Percentiles rank a stretch among this genome's conserved stretches.
phyloP scores from a whole-genome alignment of 2,888 invertebrate genomes.

The Brachylomia viminalis region DNA sequence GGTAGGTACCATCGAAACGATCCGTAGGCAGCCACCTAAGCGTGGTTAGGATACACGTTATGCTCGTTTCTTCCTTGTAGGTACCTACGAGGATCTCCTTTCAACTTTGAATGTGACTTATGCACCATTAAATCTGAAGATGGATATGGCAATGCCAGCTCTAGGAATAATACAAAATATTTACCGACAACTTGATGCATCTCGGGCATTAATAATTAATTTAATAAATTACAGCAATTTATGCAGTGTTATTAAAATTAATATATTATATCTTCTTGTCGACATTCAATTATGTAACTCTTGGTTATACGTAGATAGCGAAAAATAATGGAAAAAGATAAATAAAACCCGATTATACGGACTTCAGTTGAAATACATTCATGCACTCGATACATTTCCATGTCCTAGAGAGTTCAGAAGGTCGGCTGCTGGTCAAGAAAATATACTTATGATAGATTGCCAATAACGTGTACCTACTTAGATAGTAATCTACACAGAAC shows the following conservation, averaged over 20 bases:
- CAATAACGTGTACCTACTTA: not conserved
- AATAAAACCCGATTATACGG: not conserved
- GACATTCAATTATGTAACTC: not conserved
- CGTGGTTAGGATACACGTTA: not conserved
- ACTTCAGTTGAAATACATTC: not conserved
- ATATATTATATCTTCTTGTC: not conserved
- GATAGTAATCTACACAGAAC: too few species aligned
- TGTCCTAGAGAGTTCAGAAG: not conserved
- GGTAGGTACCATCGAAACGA: not conserved
- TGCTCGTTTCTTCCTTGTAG: not conserved
- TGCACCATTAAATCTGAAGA: not conserved
- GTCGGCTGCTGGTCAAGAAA: not conserved
- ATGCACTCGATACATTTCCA: not conserved
- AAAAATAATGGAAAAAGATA: too few species aligned
- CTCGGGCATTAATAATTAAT: constrained; percentile 5
- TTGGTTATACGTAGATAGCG: constrained; percentile 1
- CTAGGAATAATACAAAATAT: not conserved
- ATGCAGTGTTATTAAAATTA: constrained; percentile 12
- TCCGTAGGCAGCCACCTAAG: too few species aligned
- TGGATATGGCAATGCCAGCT: not conserved
- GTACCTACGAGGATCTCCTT: too few species aligned
- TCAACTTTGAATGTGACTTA: not conserved
- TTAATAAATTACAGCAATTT: constrained; percentile 13
- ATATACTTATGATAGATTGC: not conserved
- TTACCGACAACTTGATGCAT: not conserved